Evolutionary conservation across 2,888 invertebrate genomes (phyloP), one percentile per base, ranked within the genome.

Genomic region (Pristionchus fissidentatus): DNA sequence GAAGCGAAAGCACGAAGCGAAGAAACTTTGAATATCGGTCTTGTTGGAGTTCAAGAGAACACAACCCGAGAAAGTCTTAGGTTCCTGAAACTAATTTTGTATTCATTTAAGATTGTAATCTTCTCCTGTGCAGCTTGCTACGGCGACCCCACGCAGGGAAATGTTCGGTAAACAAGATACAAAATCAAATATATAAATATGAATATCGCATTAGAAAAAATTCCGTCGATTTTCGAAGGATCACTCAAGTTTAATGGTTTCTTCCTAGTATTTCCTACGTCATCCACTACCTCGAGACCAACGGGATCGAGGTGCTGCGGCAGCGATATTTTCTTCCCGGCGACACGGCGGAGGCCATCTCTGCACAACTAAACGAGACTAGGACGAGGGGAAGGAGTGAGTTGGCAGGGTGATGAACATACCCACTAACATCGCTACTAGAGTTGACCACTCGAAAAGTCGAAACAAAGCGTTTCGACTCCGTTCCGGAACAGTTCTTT

Each of bases 21-120:
- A n/a, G n/a, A n/a, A n/a, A n/a, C n/a, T n/a, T n/a, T n/a, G n/a
- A n/a, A n/a, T n/a, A n/a, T n/a, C n/a, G n/a, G n/a, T n/a, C n/a
- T n/a, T n/a, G n/a, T n/a, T n/a, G n/a, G n/a, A n/a, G n/a, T n/a
- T n/a, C n/a, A n/a, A n/a, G n/a, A n/a, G n/a, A n/a, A n/a, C n/a
- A n/a, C n/a, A n/a, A n/a, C n/a, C n/a, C n/a, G n/a, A n/a, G n/a
- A n/a, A n/a, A n/a, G n/a, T n/a, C n/a, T n/a, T n/a, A n/a, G n/a
- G n/a, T n/a, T n/a, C n/a, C n/a, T n/a, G n/a, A n/a, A n/a, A n/a
- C n/a, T n/a, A n/a, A n/a, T n/a, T n/a, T n/a, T 26, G 5, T 29
- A 41, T 41, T 15, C 8, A 35, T 55, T 81, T 46, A 19, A 81
- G 80, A 81, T 81, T 41, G 29, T 60, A 29, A 19, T 81, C 29